phyloP scores from a whole-genome alignment of 2,888 invertebrate species.

The Leptinotarsa tumamoca region DNA sequence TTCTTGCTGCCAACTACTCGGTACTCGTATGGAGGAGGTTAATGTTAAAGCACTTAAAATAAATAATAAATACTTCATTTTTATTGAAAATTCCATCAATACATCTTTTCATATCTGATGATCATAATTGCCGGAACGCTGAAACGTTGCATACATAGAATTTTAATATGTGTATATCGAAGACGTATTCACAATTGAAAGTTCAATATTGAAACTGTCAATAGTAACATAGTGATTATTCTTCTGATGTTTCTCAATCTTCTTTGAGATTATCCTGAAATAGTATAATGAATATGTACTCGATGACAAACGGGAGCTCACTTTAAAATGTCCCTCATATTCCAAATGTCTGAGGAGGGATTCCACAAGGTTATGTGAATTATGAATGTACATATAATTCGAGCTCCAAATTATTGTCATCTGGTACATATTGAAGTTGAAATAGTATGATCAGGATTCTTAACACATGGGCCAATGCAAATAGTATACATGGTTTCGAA shows the following conservation, averaged over 20 bases:
- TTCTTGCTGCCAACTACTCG: conserved; percentile 43
- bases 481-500: too few species aligned
- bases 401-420: too few species aligned
- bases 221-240: neutral
- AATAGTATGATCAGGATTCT: too few species aligned
- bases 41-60: conserved; percentile 43
- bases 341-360: too few species aligned
- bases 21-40: conserved; percentile 47
- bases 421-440: too few species aligned
- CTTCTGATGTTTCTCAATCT: neutral
- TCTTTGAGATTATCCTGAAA: neutral
- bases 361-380: too few species aligned
- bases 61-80: conserved; percentile 49
- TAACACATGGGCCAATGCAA: neutral
- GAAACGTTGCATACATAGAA: neutral
- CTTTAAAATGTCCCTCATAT: too few species aligned
- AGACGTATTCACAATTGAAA: neutral
- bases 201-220: neutral
- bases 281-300: neutral
- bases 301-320: neutral
- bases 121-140: neutral
- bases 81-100: neutral
- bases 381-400: too few species aligned
- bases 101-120: neutral
- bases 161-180: neutral